A percentile compares a stretch with the other conserved stretches of the same genome.
These are phyloP conservation scores for Sander vitreus DNA, from an alignment of 2,113 vertebrate species.

Conservation along the genomic window DNA sequence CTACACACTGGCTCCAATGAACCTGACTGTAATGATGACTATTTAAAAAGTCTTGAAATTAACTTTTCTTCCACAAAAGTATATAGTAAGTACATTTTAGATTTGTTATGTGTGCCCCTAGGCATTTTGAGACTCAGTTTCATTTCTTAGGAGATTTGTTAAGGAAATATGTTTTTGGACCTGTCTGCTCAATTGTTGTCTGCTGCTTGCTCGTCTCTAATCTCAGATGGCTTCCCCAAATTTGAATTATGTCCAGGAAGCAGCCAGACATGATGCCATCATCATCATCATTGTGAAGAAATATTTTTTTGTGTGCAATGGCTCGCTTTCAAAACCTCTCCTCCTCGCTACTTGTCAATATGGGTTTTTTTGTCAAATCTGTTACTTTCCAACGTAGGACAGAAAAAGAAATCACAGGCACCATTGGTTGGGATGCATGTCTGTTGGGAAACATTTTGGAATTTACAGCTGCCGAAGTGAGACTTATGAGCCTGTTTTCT, in stretches of 20 bases:
- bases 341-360: slow-evolving; percentile 19
- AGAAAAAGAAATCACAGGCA: slow-evolving; percentile 27
- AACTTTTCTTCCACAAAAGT: background rate
- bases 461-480: slow-evolving; percentile 46
- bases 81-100: background rate
- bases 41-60: background rate
- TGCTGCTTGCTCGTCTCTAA: background rate
- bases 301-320: background rate
- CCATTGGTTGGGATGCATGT: slow-evolving; percentile 37
- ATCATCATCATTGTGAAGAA: slow-evolving; percentile 30
- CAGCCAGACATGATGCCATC: background rate
- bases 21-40: background rate
- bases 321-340: slow-evolving; percentile 20
- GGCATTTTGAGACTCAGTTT: background rate
- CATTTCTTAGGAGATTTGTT: slow-evolving; percentile 9
- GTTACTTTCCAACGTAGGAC: slow-evolving; percentile 19
- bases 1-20: background rate
- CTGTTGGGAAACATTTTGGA: slow-evolving; percentile 58
- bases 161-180: slow-evolving; percentile 12
- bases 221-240: slow-evolving; percentile 13
- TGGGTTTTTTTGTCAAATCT: slow-evolving; percentile 11
- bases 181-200: background rate
- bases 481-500: slow-evolving; percentile 58
- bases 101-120: background rate
- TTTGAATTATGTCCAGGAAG: slow-evolving; percentile 1